Evolutionary conservation across 2,888 invertebrate genomes (phyloP), one percentile per base, ranked within the genome.

Genomic region (Drosophila ochracea): DNA sequence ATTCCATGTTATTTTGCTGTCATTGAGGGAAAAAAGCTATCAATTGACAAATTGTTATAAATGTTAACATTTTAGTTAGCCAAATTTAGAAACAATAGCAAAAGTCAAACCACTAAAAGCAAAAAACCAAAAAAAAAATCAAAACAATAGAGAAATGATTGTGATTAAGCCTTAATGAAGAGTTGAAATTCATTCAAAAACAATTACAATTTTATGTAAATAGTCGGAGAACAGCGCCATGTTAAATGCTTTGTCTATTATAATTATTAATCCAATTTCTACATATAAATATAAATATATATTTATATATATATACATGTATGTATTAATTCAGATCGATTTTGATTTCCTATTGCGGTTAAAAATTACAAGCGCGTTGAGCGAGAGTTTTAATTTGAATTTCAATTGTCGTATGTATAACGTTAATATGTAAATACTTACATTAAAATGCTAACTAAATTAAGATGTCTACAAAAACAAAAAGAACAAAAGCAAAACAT

Each of bases 81-180:
- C 66, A 80, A 84, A 76, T 88, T 70, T 88, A 76, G 66, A 43
- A 74, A 69, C 83, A 85, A 76, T 80, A 89, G 76, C 59, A 37
- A 35, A 47, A 62, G 67, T 73, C 68, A 74, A 70, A 49, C 30
- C 55, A 74, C 60, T n/a, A 65, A 58, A 65, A 31, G 30, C 57
- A 57, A 61, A 58, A 54, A 64, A 70, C 35, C 52, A 7, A 61
- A 70, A 76, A 72, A 72, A 76, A 28, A 16, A 47, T 47, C 47
- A 47, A 25, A 47, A 47, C 87, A 81, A 89, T 90, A 89, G 84
- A 52, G 54, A 86, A 80, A 86, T 89, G 62, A 85, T 88, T 84
- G 90, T 90, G 90, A 90, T 83, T 84, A 78, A 76, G 84, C 84
- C 89, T 78, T 87, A 81, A 72, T 73, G 73, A 82, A 73, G 72